These are phyloP conservation scores for Agrotis clavis DNA, from an alignment of 2,888 invertebrate genomes.

Conservation along the genomic window DNA sequence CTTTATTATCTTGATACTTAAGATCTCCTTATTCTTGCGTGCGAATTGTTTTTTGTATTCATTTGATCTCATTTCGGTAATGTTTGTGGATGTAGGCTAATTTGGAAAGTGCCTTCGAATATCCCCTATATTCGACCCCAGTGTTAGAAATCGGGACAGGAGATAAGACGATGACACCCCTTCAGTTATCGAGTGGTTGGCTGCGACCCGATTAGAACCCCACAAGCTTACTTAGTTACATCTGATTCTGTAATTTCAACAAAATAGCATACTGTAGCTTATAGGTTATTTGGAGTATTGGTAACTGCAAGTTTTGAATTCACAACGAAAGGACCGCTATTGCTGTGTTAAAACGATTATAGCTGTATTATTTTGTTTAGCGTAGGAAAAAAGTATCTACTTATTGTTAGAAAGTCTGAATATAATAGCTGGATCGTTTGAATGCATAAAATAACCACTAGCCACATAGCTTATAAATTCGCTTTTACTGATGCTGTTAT, in stretches of 20 bases:
- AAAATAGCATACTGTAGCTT: neutral
- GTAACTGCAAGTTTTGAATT: neutral
- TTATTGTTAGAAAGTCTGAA: too few relatives aligned
- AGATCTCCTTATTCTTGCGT: conserved; percentile 18
- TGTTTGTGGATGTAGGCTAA: conserved; percentile 42
- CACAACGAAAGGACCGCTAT: neutral
- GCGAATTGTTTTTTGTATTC: conserved; percentile 37
- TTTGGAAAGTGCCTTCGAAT: conserved; percentile 43
- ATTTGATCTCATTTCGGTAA: conserved; percentile 35
- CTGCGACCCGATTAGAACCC: conserved; percentile 38
- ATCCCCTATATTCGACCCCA: conserved; percentile 30
- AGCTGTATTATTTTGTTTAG: neutral
- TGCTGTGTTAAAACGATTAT: too few relatives aligned
- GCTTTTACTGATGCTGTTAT: neutral
- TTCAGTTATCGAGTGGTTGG: conserved; percentile 46
- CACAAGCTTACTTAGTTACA: conserved; percentile 17
- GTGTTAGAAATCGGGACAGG: conserved; percentile 39
- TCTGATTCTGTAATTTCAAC: conserved; percentile 4
- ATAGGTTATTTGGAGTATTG: neutral
- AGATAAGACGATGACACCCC: conserved; percentile 39
- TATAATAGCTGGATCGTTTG: too few relatives aligned
- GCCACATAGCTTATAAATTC: neutral
- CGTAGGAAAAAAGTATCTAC: neutral
- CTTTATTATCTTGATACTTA: conserved; percentile 19
- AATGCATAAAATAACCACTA: too few relatives aligned